Base-by-base conservation (phyloP, 2,888 invertebrate species). In the Erebia ligea region DNA sequence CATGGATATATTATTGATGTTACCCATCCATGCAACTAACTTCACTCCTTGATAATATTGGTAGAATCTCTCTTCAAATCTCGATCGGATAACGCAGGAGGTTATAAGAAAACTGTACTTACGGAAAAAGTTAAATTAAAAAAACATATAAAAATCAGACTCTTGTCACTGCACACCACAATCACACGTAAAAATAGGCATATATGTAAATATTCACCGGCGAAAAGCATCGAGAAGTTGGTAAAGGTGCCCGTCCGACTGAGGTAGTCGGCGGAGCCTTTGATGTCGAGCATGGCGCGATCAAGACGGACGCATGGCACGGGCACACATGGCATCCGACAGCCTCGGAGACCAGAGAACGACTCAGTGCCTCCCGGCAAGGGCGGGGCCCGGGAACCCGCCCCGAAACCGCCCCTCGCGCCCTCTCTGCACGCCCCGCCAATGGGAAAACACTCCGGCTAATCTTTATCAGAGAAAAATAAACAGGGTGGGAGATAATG, bases 211-310 rank as follows among this genome's bases (percentile, higher is more conserved):
- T 89, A 94, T 93, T 94, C 96, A 97, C 97, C 97, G 93, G 97
- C 97, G 94, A 98, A 98, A 86, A 98, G 95, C 98, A 98, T 98
- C 92, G 98, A 98, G 95, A 98, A 97, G 94, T 98, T 98, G 91
- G 98, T 97, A 91, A 98, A 98, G 76, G 98, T 97, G 87, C 97
- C 97, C 88, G 97, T 96, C 94, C 97, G 96, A 93, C 96, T 96
- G 86, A 98, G 95, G 94, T 98, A 98, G 95, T 98, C 97, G 92
- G 97, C 96, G 84, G 97, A 96, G 85, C 96, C 96, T 94, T 98
- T 98, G 87, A 98, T 97, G 95, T 98, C 98, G 94, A 98, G 95
- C 98, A 98, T 98, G 86, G 84, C 85, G 82, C 83, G 76, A 70
- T 80, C 78, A 80, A 76, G 82, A 83, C 81, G 82, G 78, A 75